These are phyloP conservation scores for Phalacrocorax pelagicus DNA, from an alignment of 2,113 vertebrate species.

Conservation along the genomic window DNA sequence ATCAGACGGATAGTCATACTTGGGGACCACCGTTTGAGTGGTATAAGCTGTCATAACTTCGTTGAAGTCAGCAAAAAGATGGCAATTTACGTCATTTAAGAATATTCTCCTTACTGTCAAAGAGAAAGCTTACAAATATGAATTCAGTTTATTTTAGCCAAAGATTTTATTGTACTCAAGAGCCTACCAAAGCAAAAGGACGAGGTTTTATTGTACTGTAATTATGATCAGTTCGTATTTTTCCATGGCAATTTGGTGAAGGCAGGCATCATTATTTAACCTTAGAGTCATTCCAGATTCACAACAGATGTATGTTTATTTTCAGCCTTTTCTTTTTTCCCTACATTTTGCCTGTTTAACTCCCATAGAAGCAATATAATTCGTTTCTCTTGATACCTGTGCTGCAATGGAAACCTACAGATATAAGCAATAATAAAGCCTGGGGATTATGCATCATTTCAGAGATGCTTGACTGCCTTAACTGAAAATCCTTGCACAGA, in stretches of 20 bases:
- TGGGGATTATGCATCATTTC: conserved; percentile 21
- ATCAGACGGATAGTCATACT: background rate
- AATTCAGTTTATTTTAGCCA: conserved; percentile 38
- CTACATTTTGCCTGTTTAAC: background rate
- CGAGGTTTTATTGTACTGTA: conserved; percentile 45
- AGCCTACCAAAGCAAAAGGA: conserved; percentile 43
- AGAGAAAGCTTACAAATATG: conserved; percentile 30
- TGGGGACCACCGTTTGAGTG: background rate
- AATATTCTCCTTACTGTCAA: background rate
- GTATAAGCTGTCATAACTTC: background rate
- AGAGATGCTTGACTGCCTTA: conserved; percentile 6
- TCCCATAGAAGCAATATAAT: conserved; percentile 15
- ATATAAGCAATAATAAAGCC: background rate
- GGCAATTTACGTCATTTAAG: background rate
- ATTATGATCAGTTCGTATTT: conserved; percentile 53
- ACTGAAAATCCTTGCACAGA: conserved; percentile 14
- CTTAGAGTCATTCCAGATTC: conserved; percentile 55
- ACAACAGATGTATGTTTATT: conserved; percentile 64
- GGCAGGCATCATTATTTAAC: conserved; percentile 57
- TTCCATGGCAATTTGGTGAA: conserved; percentile 62
- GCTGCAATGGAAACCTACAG: conserved; percentile 12
- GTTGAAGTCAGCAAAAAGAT: background rate
- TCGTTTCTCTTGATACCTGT: conserved; percentile 16
- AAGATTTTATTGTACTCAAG: conserved; percentile 44
- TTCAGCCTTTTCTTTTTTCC: conserved; percentile 8